These are phyloP conservation scores for Thermophis baileyi DNA, from an alignment of 2,113 vertebrate species.

Conservation along the genomic window DNA sequence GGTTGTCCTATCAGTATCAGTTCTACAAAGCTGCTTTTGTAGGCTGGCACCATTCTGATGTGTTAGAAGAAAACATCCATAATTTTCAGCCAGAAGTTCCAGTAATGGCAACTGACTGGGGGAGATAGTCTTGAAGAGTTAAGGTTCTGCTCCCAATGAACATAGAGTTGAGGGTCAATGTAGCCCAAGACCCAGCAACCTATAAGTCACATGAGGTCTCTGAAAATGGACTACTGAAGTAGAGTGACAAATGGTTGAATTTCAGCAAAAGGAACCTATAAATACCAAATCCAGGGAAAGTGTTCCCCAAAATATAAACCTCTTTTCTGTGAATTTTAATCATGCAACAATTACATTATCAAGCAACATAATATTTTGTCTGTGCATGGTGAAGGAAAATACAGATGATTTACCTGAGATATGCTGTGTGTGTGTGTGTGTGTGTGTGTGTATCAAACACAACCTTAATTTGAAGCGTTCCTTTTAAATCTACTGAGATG, in stretches of 20 bases:
- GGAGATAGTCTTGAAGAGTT: neutral
- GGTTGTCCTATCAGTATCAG: neutral
- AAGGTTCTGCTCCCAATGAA: neutral
- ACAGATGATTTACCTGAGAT: neutral
- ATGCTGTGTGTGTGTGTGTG: too few relatives aligned
- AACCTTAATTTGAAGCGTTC: neutral
- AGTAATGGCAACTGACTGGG: neutral
- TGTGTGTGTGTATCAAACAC: too few relatives aligned
- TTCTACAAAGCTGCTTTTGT: neutral
- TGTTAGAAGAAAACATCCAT: neutral
- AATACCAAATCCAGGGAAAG: neutral
- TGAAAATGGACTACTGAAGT: neutral
- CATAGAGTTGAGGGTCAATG: neutral
- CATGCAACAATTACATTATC: neutral
- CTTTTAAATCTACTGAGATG: neutral
- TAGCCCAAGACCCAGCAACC: neutral
- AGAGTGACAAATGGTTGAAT: neutral
- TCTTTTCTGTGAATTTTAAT: neutral
- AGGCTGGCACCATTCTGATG: neutral
- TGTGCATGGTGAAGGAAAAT: neutral
- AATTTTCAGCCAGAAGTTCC: too few relatives aligned
- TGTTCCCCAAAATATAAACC: neutral
- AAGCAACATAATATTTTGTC: neutral
- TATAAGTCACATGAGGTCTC: neutral
- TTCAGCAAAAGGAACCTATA: neutral